These are phyloP conservation scores for Caenorhabditis afra DNA, from an alignment of 2,888 invertebrate genomes.

Conservation along the genomic window DNA sequence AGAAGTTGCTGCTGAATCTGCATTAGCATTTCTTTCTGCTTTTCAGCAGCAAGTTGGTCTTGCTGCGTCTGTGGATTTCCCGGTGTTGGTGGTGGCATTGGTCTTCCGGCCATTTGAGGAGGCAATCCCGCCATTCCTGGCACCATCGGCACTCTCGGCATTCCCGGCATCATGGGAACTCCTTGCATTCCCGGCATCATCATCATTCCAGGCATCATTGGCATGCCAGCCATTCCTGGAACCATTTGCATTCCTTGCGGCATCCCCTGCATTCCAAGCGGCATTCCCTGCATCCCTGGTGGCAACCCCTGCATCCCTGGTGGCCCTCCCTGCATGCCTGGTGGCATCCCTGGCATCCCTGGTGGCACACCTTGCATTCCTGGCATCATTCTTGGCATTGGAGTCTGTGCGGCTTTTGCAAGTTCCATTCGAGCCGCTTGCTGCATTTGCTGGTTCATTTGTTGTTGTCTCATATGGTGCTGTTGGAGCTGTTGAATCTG, in stretches of 20 bases:
- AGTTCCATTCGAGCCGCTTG: slow-evolving; percentile 26
- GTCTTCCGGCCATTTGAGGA: no score
- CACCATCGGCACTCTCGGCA: slow-evolving; percentile 4
- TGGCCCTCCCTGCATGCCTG: background rate
- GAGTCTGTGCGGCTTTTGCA: background rate
- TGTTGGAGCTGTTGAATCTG: slow-evolving; percentile 24
- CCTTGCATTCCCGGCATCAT: slow-evolving; percentile 13
- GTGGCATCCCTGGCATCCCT: slow-evolving; percentile 1
- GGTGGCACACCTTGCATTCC: background rate
- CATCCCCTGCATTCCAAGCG: slow-evolving; percentile 9
- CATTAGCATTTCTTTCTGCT: slow-evolving; percentile 3
- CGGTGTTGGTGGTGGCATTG: slow-evolving; percentile 5
- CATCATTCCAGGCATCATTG: background rate
- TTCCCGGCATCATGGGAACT: slow-evolving; percentile 2
- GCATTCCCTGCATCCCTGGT: background rate
- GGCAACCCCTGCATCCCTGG: background rate
- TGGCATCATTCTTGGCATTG: background rate
- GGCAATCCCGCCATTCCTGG: no score
- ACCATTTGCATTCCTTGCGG: slow-evolving; percentile 3
- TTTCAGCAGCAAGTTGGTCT: background rate
- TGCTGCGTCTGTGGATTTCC: slow-evolving; percentile 3
- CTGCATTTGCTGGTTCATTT: slow-evolving; percentile 21
- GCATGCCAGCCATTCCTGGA: slow-evolving; percentile 20
- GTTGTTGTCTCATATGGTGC: background rate
- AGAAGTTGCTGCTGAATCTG: background rate